Evolutionary conservation across 2,797 vertebrate species (phyloP), one percentile per base, ranked within the genome.

Genomic region (Novumbra hubbsi): DNA sequence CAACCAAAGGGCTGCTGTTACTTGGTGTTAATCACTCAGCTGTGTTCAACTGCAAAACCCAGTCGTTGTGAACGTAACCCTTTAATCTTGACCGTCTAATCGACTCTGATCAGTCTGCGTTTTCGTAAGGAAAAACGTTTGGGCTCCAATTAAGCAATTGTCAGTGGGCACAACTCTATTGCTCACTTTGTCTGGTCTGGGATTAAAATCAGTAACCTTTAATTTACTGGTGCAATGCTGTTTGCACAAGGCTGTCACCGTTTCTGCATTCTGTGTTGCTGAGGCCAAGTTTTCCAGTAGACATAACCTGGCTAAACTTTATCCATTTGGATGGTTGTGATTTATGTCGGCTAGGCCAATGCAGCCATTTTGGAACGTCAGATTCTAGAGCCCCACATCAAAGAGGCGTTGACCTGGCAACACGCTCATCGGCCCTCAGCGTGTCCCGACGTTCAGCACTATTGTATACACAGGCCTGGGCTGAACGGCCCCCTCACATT

Each of bases 1-100:
- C 41, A 12, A 45, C 41, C 41, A 6, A 9, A 50, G 64, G 12
- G 65, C 62, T 27, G 30, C n/a, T 12, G 60, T 62, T 30, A 27
- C 60, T 27, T 1, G 14, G 50, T 45, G 41, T 45, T 45, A 45
- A 45, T 21, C 21, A 30, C 4, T 65, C 24, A 14, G 71, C 72
- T 77, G 73, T n/a, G 76, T 76, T 73, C 74, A 45, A 45, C 80
- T 89, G 88, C 80, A 88, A 87, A 90, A 74, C 82, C 88, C 84
- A 80, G 83, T 70, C 41, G 12, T 12, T 45, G 41, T 75, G 64
- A 55, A 74, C 3, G 17, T 1, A 65, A 64, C 16, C 63, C 27
- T 14, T 14, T 16, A 57, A 57, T 57, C 9, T 21, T 24, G 4
- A 57, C 21, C 7, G 21, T 9, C 19, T 57, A 57, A 65, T 17